phyloP scores from a whole-genome alignment of 2,113 vertebrate species.

The Ibidorhyncha struthersii region DNA sequence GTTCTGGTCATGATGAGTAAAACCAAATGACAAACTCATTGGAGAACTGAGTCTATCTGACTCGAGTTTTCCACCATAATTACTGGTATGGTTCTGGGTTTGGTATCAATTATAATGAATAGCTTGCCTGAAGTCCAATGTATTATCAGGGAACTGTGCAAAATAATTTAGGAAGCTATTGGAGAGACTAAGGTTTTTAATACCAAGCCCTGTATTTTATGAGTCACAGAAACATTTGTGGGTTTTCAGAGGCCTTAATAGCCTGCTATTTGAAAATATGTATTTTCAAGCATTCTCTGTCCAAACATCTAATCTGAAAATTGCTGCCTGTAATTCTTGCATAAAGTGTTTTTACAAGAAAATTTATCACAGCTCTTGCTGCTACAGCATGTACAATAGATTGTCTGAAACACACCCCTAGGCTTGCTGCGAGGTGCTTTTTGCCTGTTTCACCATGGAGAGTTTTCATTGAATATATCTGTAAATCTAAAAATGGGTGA shows the following conservation, averaged over 20 bases:
- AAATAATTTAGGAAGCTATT: neutral
- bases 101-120: neutral
- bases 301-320: neutral
- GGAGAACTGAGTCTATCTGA: neutral
- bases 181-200: neutral
- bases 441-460: neutral
- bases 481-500: neutral
- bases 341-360: neutral
- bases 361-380: neutral
- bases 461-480: neutral
- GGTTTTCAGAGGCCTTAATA: neutral
- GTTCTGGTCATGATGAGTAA: neutral
- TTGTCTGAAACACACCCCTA: neutral
- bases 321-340: neutral
- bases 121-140: neutral
- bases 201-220: neutral
- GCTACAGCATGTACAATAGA: neutral
- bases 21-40: neutral
- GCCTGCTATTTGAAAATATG: neutral
- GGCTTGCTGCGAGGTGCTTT: neutral
- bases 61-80: neutral
- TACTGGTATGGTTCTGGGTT: neutral
- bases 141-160: neutral
- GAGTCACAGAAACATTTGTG: neutral
- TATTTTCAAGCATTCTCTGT: neutral